These are phyloP conservation scores for Athene noctua DNA, from an alignment of 2,113 vertebrate genomes.

Conservation along the genomic window DNA sequence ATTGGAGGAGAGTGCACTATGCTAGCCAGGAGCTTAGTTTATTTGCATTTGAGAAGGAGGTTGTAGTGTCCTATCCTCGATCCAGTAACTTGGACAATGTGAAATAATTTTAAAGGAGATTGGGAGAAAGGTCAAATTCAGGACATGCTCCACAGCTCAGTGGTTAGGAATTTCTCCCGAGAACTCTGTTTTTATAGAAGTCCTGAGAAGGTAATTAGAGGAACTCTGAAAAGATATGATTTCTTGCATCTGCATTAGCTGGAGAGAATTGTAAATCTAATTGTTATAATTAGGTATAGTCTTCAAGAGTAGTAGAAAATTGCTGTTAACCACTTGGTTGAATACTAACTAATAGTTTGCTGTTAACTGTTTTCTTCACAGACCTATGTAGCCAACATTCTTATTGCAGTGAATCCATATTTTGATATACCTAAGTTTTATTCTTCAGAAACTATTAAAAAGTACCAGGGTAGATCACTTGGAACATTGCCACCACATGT, in stretches of 20 bases:
- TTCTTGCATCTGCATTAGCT: neutral
- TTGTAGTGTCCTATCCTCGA: neutral
- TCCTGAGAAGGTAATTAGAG: neutral
- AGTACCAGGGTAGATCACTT: constrained; percentile 90
- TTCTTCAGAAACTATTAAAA: constrained; percentile 84
- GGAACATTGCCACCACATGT: constrained; percentile 94
- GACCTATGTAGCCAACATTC: constrained; percentile 97
- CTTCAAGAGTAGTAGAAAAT: neutral
- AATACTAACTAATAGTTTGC: neutral
- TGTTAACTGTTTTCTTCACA: constrained; percentile 65
- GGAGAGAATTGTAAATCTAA: neutral
- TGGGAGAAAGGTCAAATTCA: constrained; percentile 13
- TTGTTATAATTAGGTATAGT: neutral
- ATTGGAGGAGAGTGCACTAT: neutral
- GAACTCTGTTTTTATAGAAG: neutral
- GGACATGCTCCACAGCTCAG: neutral
- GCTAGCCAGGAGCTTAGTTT: neutral
- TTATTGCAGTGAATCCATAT: constrained; percentile 97
- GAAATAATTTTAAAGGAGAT: constrained; percentile 26
- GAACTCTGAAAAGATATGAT: neutral
- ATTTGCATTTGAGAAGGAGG: neutral
- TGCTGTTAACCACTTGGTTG: neutral
- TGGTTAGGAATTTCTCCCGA: neutral
- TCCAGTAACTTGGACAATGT: neutral
- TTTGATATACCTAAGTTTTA: constrained; percentile 95